phyloP scores from a whole-genome alignment of 1,140 invertebrate species.

The Platorchestia sp. region DNA sequence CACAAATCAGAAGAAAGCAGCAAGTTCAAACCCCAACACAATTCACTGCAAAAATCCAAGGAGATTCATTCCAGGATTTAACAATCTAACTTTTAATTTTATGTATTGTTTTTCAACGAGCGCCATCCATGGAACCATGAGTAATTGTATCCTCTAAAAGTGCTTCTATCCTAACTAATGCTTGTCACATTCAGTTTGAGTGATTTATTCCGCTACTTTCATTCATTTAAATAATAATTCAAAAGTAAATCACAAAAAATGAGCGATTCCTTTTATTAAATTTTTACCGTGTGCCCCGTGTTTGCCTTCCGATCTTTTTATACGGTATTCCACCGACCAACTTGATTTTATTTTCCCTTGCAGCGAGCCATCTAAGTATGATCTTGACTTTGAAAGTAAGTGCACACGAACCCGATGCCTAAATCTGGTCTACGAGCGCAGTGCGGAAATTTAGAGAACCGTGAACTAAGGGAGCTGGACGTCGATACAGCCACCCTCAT shows the following conservation, averaged over 20 bases:
- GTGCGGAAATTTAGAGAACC: too few relatives aligned
- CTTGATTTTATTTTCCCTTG: background rate
- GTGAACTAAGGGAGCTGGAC: too few relatives aligned
- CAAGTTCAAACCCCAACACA: too few relatives aligned
- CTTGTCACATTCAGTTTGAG: too few relatives aligned
- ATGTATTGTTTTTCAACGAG: too few relatives aligned
- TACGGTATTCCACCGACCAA: background rate
- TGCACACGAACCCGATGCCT: background rate
- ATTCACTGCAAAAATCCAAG: background rate
- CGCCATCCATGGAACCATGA: too few relatives aligned
- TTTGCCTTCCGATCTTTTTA: background rate
- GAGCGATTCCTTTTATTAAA: background rate
- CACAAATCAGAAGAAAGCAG: too few relatives aligned
- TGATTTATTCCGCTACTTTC: too few relatives aligned
- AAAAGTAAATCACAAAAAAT: too few relatives aligned
- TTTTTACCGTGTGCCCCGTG: background rate
- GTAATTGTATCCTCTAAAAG: too few relatives aligned
- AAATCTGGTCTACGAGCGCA: background rate
- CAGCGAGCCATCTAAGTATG: background rate
- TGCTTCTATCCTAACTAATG: too few relatives aligned
- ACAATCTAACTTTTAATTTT: background rate
- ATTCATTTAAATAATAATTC: too few relatives aligned
- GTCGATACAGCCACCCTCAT: background rate
- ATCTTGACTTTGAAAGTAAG: background rate
- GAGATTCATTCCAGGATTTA: background rate